Evolutionary conservation across 2,888 invertebrate species (phyloP).

Genomic region (Dilophus febrilis): DNA sequence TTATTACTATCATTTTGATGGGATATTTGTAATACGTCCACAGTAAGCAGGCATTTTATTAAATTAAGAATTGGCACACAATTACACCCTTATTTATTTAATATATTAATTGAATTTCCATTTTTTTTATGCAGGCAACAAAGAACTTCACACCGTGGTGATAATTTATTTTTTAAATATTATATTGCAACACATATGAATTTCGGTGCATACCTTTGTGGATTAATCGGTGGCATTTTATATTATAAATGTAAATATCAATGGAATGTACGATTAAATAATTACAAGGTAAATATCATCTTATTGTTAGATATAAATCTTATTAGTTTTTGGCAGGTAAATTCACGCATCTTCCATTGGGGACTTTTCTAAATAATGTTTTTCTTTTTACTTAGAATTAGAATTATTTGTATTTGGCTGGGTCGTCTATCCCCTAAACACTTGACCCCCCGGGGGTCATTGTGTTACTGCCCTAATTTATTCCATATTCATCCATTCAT

Average conservation of each 20-base stretch:
- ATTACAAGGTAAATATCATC: neutral
- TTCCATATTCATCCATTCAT: no score
- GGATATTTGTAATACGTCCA: slow-evolving; percentile 30
- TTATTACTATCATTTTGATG: slow-evolving; percentile 28
- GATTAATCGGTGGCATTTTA: slow-evolving; percentile 30
- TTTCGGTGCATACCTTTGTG: slow-evolving; percentile 29
- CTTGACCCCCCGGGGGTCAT: no score
- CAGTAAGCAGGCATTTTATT: slow-evolving; percentile 24
- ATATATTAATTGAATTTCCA: neutral
- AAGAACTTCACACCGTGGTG: slow-evolving; percentile 23
- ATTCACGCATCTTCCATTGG: no score
- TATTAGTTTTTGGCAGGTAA: no score
- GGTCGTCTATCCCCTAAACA: no score
- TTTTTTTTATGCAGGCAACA: slow-evolving; percentile 19
- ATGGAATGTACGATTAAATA: neutral
- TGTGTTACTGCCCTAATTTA: no score
- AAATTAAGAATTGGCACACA: no score
- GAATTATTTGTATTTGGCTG: no score
- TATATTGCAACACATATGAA: slow-evolving; percentile 32
- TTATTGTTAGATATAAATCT: neutral
- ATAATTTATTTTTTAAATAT: slow-evolving; percentile 27
- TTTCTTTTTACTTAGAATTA: no score
- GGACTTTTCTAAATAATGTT: no score
- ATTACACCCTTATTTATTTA: slow-evolving; percentile 1
- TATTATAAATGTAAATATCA: slow-evolving; percentile 16